These are phyloP conservation scores for Aleiodes testaceus DNA, from an alignment of 2,888 invertebrate genomes.

Conservation along the genomic window DNA sequence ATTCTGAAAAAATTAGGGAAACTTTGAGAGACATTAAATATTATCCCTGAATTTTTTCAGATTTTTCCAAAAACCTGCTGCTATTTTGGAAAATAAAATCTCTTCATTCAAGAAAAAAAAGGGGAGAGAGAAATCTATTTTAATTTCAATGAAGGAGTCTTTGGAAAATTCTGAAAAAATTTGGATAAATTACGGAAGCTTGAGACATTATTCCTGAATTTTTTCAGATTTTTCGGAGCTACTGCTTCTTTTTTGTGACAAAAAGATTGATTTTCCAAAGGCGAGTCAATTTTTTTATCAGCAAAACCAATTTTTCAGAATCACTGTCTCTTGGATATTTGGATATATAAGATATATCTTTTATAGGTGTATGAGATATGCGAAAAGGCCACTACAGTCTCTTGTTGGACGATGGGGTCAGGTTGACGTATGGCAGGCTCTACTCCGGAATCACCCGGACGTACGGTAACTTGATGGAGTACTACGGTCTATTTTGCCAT, in stretches of 20 bases:
- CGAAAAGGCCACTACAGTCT: slow-evolving; percentile 45
- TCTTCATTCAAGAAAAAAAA: no score
- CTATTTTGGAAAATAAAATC: no score
- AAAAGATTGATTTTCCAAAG: neutral
- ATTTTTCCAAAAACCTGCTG: no score
- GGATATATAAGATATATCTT: slow-evolving; percentile 27
- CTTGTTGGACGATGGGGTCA: slow-evolving; percentile 64
- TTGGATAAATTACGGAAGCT: no score
- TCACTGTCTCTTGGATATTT: slow-evolving; percentile 23
- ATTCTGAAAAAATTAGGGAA: no score
- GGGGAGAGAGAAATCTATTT: no score
- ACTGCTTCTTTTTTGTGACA: no score
- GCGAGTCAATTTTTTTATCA: slow-evolving; percentile 6
- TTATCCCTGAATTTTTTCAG: no score
- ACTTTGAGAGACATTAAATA: neutral
- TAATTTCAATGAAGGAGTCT: no score
- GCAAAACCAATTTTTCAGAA: slow-evolving; percentile 23
- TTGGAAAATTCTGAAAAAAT: no score
- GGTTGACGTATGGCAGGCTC: slow-evolving; percentile 69
- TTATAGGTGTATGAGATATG: slow-evolving; percentile 26
- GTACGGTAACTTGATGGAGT: slow-evolving; percentile 67
- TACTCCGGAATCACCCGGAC: slow-evolving; percentile 65
- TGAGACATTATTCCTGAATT: no score
- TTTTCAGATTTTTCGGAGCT: no score
- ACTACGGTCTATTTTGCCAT: slow-evolving; percentile 58